phyloP scores from a whole-genome alignment of 1,140 invertebrate species.

The Yoshiicerus persimilis region DNA sequence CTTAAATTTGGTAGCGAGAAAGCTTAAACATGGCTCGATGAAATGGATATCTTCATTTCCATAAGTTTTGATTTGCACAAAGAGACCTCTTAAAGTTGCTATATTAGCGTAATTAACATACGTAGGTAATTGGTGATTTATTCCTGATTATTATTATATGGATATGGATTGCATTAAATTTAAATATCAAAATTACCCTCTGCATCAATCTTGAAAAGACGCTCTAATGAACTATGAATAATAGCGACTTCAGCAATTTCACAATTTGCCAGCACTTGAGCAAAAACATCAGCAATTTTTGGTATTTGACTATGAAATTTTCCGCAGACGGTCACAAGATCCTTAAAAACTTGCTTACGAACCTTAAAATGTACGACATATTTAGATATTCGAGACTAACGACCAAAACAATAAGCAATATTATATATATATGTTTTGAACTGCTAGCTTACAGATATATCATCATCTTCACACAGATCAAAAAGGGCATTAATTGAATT shows the following conservation, averaged over 20 bases:
- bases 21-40: conserved; percentile 84
- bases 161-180: neutral
- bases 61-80: conserved; percentile 86
- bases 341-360: conserved; percentile 92
- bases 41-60: conserved; percentile 67
- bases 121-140: neutral
- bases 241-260: conserved; percentile 76
- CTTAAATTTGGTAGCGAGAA: conserved; percentile 80
- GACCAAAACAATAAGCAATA: neutral
- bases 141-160: too few species aligned
- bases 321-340: conserved; percentile 83
- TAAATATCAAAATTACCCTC: conserved; percentile 58
- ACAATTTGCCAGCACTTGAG: conserved; percentile 83
- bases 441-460: conserved; percentile 79
- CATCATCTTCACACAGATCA: conserved; percentile 94
- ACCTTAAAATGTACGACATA: conserved; percentile 65
- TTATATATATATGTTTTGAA: too few species aligned
- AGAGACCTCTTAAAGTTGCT: conserved; percentile 59
- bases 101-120: conserved; percentile 16
- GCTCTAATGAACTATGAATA: conserved; percentile 70
- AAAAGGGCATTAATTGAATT: conserved; percentile 85
- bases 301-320: conserved; percentile 78
- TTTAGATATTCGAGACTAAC: neutral
- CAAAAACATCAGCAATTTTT: conserved; percentile 87
- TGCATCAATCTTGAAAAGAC: conserved; percentile 65